Evolutionary conservation across 2,888 invertebrate species (phyloP), one percentile per base, ranked within the genome.

Genomic region (Melinaea menophilus): DNA sequence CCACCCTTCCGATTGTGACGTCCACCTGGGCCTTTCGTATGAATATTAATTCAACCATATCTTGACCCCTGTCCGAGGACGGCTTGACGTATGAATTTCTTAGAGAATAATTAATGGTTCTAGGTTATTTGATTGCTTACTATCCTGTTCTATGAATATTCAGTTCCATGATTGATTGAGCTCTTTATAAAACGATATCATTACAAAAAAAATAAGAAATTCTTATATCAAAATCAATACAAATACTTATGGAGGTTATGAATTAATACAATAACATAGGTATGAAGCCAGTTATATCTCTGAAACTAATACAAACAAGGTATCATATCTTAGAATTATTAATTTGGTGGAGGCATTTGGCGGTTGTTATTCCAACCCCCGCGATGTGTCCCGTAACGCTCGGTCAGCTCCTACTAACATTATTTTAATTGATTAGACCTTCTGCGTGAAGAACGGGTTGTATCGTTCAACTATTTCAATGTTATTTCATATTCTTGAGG

Each of bases 11-110:
- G 86, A 78, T 82, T 81, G 85, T 87, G 89, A 88, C 88, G 84
- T 84, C 86, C 90, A 90, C 89, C 89, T 90, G 89, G 85, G 85
- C 80, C 84, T 81, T 82, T 82, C 83, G 87, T 90, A 90, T 90
- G 90, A 90, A 90, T 90, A 90, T 90, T 90, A 90, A 90, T 90
- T 90, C 88, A 83, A 84, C 85, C 88, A 90, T 90, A 90, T 90
- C 90, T 90, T 90, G 88, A 87, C 88, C 90, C 87, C 81, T 82
- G 84, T 82, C 86, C 82, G 70, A 81, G 82, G 80, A 82, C 73
- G 72, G 71, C 82, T 84, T 86, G 87, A 85, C 85, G 86, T 88
- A 88, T 88, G 88, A 86, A 86, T 85, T 83, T 84, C 86, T 86
- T 82, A 77, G 79, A 71, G 81, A 85, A 83, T 85, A 84, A 88